Evolutionary conservation across 2,797 vertebrate species (phyloP), one percentile per base, ranked within the genome.

Genomic region (Eulemur albifrons): DNA sequence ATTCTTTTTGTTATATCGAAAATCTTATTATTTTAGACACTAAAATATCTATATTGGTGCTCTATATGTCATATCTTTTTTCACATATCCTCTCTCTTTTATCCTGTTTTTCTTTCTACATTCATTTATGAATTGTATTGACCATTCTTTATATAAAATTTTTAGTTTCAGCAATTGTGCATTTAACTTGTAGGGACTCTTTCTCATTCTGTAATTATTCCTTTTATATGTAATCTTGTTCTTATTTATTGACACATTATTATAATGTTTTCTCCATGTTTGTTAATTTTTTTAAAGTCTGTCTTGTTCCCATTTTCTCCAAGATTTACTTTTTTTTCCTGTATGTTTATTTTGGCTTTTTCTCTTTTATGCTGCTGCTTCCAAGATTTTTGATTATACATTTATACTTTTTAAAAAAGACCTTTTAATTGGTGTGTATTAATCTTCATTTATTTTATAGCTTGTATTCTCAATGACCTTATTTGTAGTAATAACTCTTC

Each of bases 111-210:
- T n/a, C 15, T 43, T 9, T 88, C 27, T 83, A 38, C 4, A 72
- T 65, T 73, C 48, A 69, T 84, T 92, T 96, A 21, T 79, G 40
- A 93, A 67, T 86, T 95, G 69, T 93, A 79, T 77, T 75, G 23
- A 13, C 0, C 21, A 50, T 69, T 92, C 10, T 4, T 90, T 73
- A 70, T n/a, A 40, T 0, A 20, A 4, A 82, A 63, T 18, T 82
- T 94, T 52, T 79, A 35, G 61, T 48, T 57, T 43, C 21, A 63
- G 3, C 9, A 65, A 45, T 45, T 45, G 23, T 54, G 9, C 4
- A 50, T 63, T 84, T 79, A 65, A 3, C 8, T 10, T 59, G 15
- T 11, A 73, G 50, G 40, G 54, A 35, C 4, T 17, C 13, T 67
- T 91, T 50, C 57, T 90, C 20, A 57, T 72, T 70, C 13, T 57